Evolutionary conservation across 2,888 invertebrate genomes (phyloP), one percentile per base, ranked within the genome.

Genomic region (Epinotia brunnichana): DNA sequence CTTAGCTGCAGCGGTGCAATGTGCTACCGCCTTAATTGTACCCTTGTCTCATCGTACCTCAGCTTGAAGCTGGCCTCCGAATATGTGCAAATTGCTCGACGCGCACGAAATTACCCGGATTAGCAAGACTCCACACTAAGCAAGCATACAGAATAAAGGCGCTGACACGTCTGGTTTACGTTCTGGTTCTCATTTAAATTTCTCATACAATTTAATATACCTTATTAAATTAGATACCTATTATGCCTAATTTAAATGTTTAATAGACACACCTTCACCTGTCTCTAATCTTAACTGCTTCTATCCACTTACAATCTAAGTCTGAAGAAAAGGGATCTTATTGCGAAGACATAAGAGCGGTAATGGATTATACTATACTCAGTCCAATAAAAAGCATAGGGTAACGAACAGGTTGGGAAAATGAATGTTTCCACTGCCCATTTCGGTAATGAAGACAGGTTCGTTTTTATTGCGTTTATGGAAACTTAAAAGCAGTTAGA

Each of bases 11-110:
- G 79, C 84, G 85, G 83, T 87, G 89, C 89, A 88, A 83, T 87
- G 84, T 88, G 83, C 85, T 80, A 79, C 79, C 82, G 85, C 87
- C 90, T 89, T 92, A 91, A 92, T 92, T 93, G 91, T 90, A 85
- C 87, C 87, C 91, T 92, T 92, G 92, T 92, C 90, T 88, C 80
- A 76, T 70, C 67, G 66, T 62, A 56, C 70, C 70, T 70, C 61
- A 69, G 69, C 63, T 67, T 69, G 48, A n/a, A 56, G 56, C 72
- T 59, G 53, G 60, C n/a, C 35, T 51, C 62, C 62, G 57, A 69
- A 57, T 69, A 62, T 59, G 68, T 68, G 68, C 62, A 62, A 72
- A 72, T 67, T 61, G 67, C 61, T 24, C 29, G 29, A 41, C n/a
- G 35, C 62, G 56, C 53, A 19, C 29, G 15, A 29, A 51, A 73